Conservation (phyloP, 2,113 vertebrate genomes). For the Centrocercus urophasianus region DNA sequence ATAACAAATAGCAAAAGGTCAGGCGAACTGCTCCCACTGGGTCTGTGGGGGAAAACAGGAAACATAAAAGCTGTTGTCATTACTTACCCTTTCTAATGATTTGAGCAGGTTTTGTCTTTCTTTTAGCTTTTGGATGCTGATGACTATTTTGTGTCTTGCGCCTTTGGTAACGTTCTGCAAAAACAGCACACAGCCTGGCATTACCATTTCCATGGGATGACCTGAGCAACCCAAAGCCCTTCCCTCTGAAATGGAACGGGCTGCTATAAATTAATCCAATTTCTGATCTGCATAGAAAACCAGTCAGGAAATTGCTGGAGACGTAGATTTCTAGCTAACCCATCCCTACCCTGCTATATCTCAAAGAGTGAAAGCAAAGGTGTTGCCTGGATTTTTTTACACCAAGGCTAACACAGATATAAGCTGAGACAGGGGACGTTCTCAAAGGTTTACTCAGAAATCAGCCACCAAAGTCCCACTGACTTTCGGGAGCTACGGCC, state of each 20-base stretch:
- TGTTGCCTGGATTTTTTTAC: background rate
- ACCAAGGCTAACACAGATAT: background rate
- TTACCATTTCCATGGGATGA: background rate
- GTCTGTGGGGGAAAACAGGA: background rate
- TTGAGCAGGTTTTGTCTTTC: conserved; percentile 95
- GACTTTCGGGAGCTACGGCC: background rate
- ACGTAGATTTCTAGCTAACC: background rate
- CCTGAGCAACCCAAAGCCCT: background rate
- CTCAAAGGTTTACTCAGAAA: background rate
- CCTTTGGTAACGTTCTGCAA: conserved; percentile 98
- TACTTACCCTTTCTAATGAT: conserved; percentile 94
- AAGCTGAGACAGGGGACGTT: background rate
- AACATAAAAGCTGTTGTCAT: background rate
- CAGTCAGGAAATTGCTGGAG: background rate
- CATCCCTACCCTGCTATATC: background rate
- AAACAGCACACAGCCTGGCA: background rate
- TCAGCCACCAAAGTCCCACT: background rate
- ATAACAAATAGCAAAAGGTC: conserved; percentile 16
- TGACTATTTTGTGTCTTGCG: conserved; percentile 97
- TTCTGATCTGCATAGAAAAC: background rate
- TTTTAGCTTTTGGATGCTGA: conserved; percentile 98
- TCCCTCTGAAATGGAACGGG: background rate
- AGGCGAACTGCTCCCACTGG: conserved; percentile 18
- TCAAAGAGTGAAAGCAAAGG: background rate
- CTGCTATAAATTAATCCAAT: background rate